A percentile compares a stretch with the other conserved stretches of the same genome.
phyloP scores from a whole-genome alignment of 2,888 invertebrate genomes.

The Agrotis exclamationis region DNA sequence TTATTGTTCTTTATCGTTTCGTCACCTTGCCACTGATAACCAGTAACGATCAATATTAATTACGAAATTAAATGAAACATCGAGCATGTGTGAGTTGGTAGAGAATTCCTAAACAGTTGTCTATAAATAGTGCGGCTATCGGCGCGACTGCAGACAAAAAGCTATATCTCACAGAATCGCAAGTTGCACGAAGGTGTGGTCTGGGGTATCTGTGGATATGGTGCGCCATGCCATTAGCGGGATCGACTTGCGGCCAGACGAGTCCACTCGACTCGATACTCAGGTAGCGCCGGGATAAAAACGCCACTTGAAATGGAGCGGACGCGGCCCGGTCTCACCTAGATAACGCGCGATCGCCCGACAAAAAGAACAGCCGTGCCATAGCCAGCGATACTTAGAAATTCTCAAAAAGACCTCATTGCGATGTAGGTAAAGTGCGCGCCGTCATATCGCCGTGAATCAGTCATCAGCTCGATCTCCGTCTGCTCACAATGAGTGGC shows the following conservation, averaged over 20 bases:
- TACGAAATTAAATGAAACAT: constrained; percentile 64
- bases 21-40: constrained; percentile 69
- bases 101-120: constrained; percentile 57
- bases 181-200: constrained; percentile 73
- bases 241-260: constrained; percentile 74
- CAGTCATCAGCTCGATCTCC: constrained; percentile 71
- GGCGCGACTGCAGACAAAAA: constrained; percentile 63
- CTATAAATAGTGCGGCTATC: constrained; percentile 66
- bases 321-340: constrained; percentile 84
- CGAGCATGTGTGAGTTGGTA: constrained; percentile 50
- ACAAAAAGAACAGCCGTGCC: constrained; percentile 72
- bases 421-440: constrained; percentile 56
- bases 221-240: constrained; percentile 78
- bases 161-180: constrained; percentile 67
- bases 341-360: constrained; percentile 81
- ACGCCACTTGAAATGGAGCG: constrained; percentile 88
- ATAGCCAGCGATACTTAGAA: constrained; percentile 66
- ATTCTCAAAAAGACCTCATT: constrained; percentile 64
- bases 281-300: constrained; percentile 90
- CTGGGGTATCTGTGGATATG: constrained; percentile 67
- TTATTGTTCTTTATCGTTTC: constrained; percentile 77
- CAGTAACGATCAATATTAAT: constrained; percentile 68
- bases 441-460: constrained; percentile 73
- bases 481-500: constrained; percentile 72
- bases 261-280: constrained; percentile 72